Evolutionary conservation across 1,140 invertebrate species (phyloP), one percentile per base, ranked within the genome.

Genomic region (Druon quercuslanigerum): DNA sequence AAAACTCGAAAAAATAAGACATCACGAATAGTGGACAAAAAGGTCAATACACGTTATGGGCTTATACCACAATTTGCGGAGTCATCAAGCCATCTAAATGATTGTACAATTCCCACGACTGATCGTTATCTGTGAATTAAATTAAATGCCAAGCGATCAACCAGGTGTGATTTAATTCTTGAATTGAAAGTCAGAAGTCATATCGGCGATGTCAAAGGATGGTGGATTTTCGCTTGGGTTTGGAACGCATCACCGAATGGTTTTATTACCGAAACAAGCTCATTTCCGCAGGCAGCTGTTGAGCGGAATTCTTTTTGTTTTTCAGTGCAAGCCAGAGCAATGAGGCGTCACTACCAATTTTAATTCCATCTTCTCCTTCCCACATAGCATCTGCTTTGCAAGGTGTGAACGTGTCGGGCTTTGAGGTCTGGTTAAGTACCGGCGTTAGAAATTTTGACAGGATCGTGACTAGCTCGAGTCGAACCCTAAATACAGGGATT

Each of bases 341-440:
- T 66, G 60, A 66, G 57, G 60, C 60, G 60, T 66, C 60, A 66
- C 60, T 16, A 33, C 33, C 60, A 66, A 66, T 66, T 66, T 66
- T 66, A 66, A 66, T 66, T 66, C 60, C 25, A 66, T 33, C 60
- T 66, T 66, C 14, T 60, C 33, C 57, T 66, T 66, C 60, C 60
- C 60, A 66, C 60, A 40, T 66, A 66, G 60, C 60, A 66, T 66
- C 60, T 66, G 60, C 60, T 66, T 66, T 66, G 60, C 60, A 66
- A 66, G 60, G 60, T 66, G 60, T 66, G 60, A 66, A 66, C 33
- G 60, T 66, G 60, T 66, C 60, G 60, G 40, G 60, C 60, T 40
- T 66, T 66, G 60, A 33, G 40, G 60, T 40, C 33, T 25, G 40
- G 60, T 66, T 66, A 66, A 66, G 60, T 66, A 66, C 60, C 33